These are phyloP conservation scores for Brassicogethes aeneus DNA, from an alignment of 2,888 invertebrate genomes.

Conservation along the genomic window DNA sequence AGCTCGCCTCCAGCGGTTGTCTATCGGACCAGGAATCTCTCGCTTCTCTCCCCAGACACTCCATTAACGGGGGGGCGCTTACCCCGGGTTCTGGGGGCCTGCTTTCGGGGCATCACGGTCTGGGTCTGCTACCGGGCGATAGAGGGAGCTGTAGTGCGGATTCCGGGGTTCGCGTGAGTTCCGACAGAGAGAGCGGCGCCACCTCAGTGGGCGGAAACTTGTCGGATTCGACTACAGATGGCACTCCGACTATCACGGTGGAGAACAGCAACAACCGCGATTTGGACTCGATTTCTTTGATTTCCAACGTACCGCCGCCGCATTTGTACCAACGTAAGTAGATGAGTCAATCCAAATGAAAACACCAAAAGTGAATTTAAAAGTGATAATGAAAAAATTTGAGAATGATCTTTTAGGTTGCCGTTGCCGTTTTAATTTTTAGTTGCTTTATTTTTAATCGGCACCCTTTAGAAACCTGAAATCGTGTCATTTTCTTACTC, in stretches of 20 bases:
- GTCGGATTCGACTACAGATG: conserved; percentile 71
- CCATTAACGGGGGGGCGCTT: conserved; percentile 53
- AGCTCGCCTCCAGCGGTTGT: conserved; percentile 67
- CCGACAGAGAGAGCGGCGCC: conserved; percentile 71
- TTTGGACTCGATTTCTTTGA: conserved; percentile 61
- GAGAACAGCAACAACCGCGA: conserved; percentile 57
- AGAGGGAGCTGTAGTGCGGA: conserved; percentile 81
- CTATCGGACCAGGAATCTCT: conserved; percentile 74
- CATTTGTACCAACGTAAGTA: conserved; percentile 69
- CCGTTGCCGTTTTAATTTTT: too few relatives aligned
- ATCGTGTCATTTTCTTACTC: too few relatives aligned
- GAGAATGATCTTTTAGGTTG: too few relatives aligned
- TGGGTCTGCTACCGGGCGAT: conserved; percentile 50
- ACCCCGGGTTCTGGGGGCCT: conserved; percentile 50
- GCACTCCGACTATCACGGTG: conserved; percentile 51
- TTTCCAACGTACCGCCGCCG: conserved; percentile 56
- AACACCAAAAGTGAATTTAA: too few relatives aligned
- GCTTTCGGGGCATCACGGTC: conserved; percentile 43
- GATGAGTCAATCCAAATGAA: too few relatives aligned
- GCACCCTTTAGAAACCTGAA: not conserved
- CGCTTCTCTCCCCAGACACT: conserved; percentile 55
- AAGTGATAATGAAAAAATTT: too few relatives aligned
- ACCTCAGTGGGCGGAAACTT: conserved; percentile 77
- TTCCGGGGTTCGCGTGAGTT: conserved; percentile 76
- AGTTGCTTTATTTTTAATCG: too few relatives aligned